Evolutionary conservation across 2,797 vertebrate species (phyloP).

Genomic region (Halcyon chelicuti): DNA sequence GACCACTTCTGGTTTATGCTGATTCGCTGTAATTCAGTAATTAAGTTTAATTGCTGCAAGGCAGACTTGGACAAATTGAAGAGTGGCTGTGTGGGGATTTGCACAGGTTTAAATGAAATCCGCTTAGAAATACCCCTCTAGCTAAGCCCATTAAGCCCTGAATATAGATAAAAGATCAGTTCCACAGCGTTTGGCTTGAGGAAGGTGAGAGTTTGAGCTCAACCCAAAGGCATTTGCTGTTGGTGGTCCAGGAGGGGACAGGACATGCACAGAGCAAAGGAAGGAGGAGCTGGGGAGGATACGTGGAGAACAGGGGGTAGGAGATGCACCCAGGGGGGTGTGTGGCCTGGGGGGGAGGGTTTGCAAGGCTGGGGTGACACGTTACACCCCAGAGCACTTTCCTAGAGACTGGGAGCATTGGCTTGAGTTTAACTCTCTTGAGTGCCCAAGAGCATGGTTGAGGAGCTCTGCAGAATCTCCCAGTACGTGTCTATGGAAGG

Average conservation of each 20-base stretch:
- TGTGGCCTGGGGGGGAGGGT: neutral
- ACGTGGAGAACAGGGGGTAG: accelerated
- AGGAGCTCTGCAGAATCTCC: neutral
- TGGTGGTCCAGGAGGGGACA: neutral
- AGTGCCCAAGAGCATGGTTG: neutral
- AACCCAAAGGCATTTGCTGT: neutral
- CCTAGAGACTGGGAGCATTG: neutral
- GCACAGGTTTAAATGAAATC: neutral
- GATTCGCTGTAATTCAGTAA: neutral
- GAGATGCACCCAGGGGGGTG: neutral
- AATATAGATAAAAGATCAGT: neutral
- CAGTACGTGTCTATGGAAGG: neutral
- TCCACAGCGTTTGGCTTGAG: neutral
- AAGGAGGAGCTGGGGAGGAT: neutral
- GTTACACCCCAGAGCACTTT: neutral
- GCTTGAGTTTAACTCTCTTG: neutral
- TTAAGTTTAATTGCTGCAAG: neutral
- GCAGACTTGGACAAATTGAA: neutral
- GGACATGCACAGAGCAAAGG: neutral
- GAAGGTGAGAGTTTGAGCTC: neutral
- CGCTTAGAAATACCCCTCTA: neutral
- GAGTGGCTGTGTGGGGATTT: neutral
- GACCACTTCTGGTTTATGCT: neutral
- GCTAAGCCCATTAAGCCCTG: neutral
- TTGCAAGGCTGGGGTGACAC: neutral